These are phyloP conservation scores for Noctua janthina DNA, from an alignment of 2,888 invertebrate genomes.

Conservation along the genomic window DNA sequence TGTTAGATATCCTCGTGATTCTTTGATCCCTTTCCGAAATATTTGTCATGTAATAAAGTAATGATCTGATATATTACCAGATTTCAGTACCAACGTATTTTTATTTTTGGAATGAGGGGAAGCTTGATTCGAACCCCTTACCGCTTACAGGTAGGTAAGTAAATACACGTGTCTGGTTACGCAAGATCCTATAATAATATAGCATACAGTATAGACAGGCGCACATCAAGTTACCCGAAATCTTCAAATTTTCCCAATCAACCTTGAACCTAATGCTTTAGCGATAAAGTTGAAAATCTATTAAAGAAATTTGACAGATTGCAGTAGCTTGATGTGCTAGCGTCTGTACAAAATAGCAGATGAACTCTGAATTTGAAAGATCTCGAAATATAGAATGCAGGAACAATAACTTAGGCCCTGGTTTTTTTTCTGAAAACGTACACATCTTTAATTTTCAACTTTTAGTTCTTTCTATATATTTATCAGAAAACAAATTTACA, in stretches of 20 bases:
- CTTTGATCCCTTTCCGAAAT: constrained; percentile 32
- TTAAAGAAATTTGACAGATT: no score
- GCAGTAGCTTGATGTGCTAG: no score
- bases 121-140: neutral
- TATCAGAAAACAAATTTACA: neutral
- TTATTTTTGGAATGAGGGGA: constrained; percentile 40
- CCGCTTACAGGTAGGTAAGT: constrained; percentile 3
- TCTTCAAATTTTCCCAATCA: no score
- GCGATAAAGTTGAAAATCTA: no score
- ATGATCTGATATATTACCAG: constrained; percentile 59
- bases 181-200: neutral
- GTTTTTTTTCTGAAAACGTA: neutral
- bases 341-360: no score
- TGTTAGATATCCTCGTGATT: constrained; percentile 41
- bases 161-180: neutral
- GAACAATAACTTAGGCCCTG: neutral
- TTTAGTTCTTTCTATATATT: neutral
- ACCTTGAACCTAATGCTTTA: no score
- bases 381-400: neutral
- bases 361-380: neutral
- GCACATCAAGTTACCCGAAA: no score
- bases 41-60: constrained; percentile 52
- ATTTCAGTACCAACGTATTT: constrained; percentile 44
- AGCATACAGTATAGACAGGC: no score
- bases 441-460: neutral